These are phyloP conservation scores for Aphelocoma californica DNA, from an alignment of 2,797 vertebrate species.

Conservation along the genomic window DNA sequence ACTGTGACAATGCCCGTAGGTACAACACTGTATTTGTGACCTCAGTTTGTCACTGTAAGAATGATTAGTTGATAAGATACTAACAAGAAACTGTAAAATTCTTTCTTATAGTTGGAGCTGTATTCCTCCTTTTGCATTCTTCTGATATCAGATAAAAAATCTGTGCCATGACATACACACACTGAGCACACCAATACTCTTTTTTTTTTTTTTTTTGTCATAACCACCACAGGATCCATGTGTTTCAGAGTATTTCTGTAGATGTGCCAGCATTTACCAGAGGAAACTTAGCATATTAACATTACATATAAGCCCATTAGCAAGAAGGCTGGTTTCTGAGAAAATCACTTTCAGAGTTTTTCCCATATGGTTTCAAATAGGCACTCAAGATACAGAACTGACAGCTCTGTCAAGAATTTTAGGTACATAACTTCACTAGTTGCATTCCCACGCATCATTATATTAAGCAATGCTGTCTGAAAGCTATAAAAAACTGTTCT, in stretches of 20 bases:
- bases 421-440: neutral
- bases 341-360: constrained; percentile 5
- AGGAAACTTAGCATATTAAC: neutral
- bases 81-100: neutral
- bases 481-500: constrained; percentile 32
- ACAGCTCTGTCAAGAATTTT: constrained; percentile 44
- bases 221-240: neutral
- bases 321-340: neutral
- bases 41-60: neutral
- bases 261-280: neutral
- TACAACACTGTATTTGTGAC: neutral
- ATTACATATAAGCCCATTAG: neutral
- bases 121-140: neutral
- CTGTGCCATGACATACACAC: accelerated
- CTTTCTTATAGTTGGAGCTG: neutral
- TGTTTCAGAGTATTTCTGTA: neutral
- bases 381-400: neutral
- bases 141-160: neutral
- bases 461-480: constrained; percentile 43
- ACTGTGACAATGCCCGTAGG: neutral
- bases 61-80: neutral
- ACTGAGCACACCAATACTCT: neutral
- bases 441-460: constrained; percentile 42
- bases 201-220: neutral
- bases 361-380: constrained; percentile 30